Evolutionary conservation across 2,888 invertebrate species (phyloP).

Genomic region (Hirudinaria manillensis): DNA sequence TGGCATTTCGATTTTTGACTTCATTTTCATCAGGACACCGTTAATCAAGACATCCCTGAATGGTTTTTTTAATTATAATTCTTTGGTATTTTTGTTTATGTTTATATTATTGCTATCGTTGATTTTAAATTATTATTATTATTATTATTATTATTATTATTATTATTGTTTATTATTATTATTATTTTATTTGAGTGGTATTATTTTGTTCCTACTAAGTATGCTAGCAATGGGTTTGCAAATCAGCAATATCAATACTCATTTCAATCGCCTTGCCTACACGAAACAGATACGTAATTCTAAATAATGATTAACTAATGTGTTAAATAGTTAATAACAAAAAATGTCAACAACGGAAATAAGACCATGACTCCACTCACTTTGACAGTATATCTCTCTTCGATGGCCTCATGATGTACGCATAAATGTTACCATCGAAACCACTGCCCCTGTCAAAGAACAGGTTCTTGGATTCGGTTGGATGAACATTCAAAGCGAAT

Average conservation of each 20-base stretch:
- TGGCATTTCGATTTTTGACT: background rate
- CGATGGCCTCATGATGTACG: constrained; percentile 8
- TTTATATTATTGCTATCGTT: background rate
- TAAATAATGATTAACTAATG: no score
- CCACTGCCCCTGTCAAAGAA: background rate
- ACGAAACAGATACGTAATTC: no score
- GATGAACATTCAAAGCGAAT: constrained; percentile 20
- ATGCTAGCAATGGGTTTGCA: no score
- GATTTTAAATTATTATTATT: background rate
- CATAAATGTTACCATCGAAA: constrained; percentile 9
- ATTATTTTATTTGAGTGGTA: no score
- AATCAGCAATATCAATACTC: no score
- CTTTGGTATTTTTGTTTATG: background rate
- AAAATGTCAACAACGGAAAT: background rate
- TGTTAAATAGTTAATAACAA: no score
- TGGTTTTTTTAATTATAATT: background rate
- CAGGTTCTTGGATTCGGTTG: background rate
- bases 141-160: no score
- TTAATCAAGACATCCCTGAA: background rate
- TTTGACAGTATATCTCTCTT: background rate
- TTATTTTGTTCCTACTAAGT: no score
- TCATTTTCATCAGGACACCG: background rate
- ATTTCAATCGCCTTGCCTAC: no score
- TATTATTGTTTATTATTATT: no score
- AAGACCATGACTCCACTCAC: background rate